A percentile compares a stretch with the other conserved stretches of the same genome.
phyloP scores from a whole-genome alignment of 92 coral and sea anemone species.

The Meandrina meandrites region DNA sequence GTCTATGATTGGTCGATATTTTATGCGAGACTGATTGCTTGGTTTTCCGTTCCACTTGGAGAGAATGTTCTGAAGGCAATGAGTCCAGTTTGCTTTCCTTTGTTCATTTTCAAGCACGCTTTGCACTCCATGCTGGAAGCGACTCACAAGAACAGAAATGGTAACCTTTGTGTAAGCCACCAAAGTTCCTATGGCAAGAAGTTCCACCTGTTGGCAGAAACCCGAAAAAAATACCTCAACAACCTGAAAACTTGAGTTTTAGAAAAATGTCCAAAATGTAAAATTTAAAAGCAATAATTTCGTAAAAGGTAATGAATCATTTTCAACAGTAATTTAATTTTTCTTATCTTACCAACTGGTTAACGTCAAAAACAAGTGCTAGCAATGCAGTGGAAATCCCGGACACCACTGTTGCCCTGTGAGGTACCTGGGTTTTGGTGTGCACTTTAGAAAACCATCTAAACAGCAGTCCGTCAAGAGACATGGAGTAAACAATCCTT shows the following conservation, averaged over 20 bases:
- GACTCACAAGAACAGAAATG: conserved; percentile 76
- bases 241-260: background rate
- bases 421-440: conserved; percentile 70
- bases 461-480: conserved; percentile 81
- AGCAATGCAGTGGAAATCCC: conserved; percentile 63
- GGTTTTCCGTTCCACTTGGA: conserved; percentile 16
- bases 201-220: conserved; percentile 42
- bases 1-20: background rate
- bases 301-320: too few species aligned
- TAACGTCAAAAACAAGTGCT: conserved; percentile 60
- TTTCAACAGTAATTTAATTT: too few species aligned
- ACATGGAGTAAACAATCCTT: conserved; percentile 80
- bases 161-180: conserved; percentile 89
- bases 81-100: conserved; percentile 20
- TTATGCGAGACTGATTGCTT: conserved; percentile 2
- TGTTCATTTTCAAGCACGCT: conserved; percentile 55
- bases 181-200: conserved; percentile 75
- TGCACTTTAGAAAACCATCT: conserved; percentile 58
- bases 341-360: conserved; percentile 61
- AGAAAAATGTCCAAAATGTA: too few species aligned
- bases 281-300: too few species aligned
- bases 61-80: conserved; percentile 59
- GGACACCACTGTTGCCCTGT: conserved; percentile 57
- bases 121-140: conserved; percentile 69
- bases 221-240: too few species aligned